A percentile compares a stretch with the other conserved stretches of the same genome.
Conservation (phyloP, 2,113 vertebrate species). For the Hirundichthys speculiger region DNA sequence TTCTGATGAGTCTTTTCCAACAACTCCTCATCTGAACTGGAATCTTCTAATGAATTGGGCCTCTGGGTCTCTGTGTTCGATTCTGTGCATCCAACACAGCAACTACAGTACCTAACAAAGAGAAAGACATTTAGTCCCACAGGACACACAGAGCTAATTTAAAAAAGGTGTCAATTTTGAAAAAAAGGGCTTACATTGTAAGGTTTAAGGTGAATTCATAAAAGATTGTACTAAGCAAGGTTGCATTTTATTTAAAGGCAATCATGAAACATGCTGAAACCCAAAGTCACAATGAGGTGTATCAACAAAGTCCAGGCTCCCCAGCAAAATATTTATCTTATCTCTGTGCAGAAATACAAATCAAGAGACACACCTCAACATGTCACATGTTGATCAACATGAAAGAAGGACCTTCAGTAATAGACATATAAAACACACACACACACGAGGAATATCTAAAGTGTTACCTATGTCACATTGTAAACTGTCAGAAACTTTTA, state of each 20-base stretch:
- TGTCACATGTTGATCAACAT: neutral
- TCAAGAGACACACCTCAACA: constrained; percentile 14
- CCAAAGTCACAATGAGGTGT: too few species aligned
- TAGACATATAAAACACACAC: too few species aligned
- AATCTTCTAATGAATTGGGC: constrained; percentile 75
- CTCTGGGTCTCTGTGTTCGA: constrained; percentile 72
- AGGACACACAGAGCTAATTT: neutral
- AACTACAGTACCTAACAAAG: constrained; percentile 78
- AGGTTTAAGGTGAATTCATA: too few species aligned
- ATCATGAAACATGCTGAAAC: too few species aligned
- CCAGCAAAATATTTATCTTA: constrained; percentile 28
- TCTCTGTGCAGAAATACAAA: constrained; percentile 26
- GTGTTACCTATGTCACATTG: too few species aligned
- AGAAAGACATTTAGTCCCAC: neutral
- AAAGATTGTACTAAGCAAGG: too few species aligned
- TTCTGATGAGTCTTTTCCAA: constrained; percentile 55
- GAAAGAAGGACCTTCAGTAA: too few species aligned
- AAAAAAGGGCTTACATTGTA: too few species aligned
- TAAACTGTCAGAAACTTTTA: too few species aligned
- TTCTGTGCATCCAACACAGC: constrained; percentile 86
- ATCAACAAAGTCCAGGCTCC: constrained; percentile 10
- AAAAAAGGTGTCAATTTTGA: too few species aligned
- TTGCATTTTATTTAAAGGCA: too few species aligned
- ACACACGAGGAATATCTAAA: too few species aligned
- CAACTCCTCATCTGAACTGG: constrained; percentile 74